phyloP scores from a whole-genome alignment of 2,888 invertebrate genomes.

The Liodrosophila aerea region DNA sequence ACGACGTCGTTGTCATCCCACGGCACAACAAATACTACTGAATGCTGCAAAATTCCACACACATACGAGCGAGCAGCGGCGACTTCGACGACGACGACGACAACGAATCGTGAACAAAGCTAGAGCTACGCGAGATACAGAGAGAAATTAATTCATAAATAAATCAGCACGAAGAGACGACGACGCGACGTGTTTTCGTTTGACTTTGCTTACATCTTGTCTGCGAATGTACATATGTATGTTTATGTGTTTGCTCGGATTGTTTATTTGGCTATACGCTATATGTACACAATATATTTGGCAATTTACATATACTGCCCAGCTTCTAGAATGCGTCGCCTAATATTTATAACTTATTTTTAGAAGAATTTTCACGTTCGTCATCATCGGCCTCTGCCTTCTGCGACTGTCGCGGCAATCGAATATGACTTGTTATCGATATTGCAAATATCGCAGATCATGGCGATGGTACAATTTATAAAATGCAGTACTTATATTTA shows the following conservation, averaged over 20 bases:
- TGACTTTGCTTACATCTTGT: slow-evolving; percentile 45
- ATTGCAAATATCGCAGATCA: slow-evolving; percentile 13
- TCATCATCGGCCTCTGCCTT: slow-evolving; percentile 45
- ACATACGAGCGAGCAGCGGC: slow-evolving; percentile 27
- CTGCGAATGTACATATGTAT: slow-evolving; percentile 28
- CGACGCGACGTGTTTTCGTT: slow-evolving; percentile 53
- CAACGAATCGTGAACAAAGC: slow-evolving; percentile 54
- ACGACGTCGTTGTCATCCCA: slow-evolving; percentile 65
- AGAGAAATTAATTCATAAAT: slow-evolving; percentile 74
- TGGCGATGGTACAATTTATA: slow-evolving; percentile 37
- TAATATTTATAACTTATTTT: slow-evolving; percentile 51
- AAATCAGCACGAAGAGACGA: slow-evolving; percentile 58
- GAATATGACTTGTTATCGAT: slow-evolving; percentile 34
- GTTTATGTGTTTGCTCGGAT: slow-evolving; percentile 26
- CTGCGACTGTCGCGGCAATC: slow-evolving; percentile 17
- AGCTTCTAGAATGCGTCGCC: slow-evolving; percentile 43
- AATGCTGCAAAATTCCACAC: slow-evolving; percentile 66
- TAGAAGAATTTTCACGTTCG: slow-evolving; percentile 55
- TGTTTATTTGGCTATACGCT: slow-evolving; percentile 41
- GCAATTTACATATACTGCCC: slow-evolving; percentile 35
- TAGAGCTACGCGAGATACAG: slow-evolving; percentile 55
- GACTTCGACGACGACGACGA: slow-evolving; percentile 13
- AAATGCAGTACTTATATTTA: no score
- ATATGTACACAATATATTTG: slow-evolving; percentile 36
- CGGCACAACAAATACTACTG: slow-evolving; percentile 58